A percentile compares a stretch with the other conserved stretches of the same genome.
phyloP scores from a whole-genome alignment of 1,140 invertebrate species.

The Ooceraea biroi region DNA sequence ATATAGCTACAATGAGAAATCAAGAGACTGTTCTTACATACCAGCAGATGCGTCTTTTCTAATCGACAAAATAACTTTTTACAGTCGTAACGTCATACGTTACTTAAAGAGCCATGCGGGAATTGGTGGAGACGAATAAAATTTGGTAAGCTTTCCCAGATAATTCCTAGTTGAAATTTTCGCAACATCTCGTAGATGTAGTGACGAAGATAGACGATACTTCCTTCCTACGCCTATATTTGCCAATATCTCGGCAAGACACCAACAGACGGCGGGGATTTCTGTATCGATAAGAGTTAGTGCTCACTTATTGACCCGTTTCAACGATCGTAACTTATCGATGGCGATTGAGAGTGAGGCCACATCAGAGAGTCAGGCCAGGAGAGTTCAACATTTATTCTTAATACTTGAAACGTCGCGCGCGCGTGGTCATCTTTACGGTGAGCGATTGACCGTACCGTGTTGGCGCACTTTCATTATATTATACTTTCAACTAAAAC shows the following conservation, averaged over 20 bases:
- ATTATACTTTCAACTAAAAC: background rate
- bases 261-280: constrained; percentile 72
- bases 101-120: too few species aligned
- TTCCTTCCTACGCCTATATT: constrained; percentile 46
- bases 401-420: constrained; percentile 34
- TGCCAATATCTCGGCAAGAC: constrained; percentile 78
- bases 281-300: constrained; percentile 80
- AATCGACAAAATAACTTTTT: too few species aligned
- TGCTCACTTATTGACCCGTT: constrained; percentile 83
- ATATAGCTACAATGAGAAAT: background rate
- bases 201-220: constrained; percentile 33
- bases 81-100: too few species aligned
- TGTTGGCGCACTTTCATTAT: background rate
- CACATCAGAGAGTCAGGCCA: background rate
- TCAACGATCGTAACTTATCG: constrained; percentile 79
- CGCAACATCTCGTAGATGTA: constrained; percentile 17
- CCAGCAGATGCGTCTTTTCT: too few species aligned
- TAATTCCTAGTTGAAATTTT: background rate
- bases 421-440: background rate
- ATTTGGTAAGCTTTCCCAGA: too few species aligned
- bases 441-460: background rate
- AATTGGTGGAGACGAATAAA: too few species aligned
- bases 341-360: constrained; percentile 49
- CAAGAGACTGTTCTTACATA: too few species aligned
- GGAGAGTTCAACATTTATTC: constrained; percentile 24